Conservation (phyloP, 2,113 vertebrate species). For the Jacana jacana region DNA sequence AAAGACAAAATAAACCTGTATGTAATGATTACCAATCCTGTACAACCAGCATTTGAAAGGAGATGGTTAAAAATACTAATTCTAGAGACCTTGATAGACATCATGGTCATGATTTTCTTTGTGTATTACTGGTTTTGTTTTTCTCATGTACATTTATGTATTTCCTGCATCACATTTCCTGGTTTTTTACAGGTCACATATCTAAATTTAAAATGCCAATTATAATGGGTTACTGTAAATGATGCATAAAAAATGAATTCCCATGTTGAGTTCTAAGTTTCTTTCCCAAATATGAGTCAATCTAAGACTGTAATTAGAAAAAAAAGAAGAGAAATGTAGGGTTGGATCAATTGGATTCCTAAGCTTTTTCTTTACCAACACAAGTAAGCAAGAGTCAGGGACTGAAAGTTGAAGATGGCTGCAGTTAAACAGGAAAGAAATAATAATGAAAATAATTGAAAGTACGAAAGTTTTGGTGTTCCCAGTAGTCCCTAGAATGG, state of each 20-base stretch:
- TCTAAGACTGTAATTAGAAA: background rate
- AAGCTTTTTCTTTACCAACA: background rate
- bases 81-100: background rate
- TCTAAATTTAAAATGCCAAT: background rate
- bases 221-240: background rate
- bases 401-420: background rate
- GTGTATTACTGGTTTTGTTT: background rate
- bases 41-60: background rate
- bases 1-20: slow-evolving; percentile 73
- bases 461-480: background rate
- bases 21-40: background rate
- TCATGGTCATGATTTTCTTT: background rate
- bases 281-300: background rate
- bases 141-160: background rate
- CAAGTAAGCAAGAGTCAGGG: background rate
- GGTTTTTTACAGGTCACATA: background rate
- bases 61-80: background rate
- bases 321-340: background rate
- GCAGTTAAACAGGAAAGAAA: background rate
- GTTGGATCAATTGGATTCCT: background rate
- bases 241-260: background rate
- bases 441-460: background rate
- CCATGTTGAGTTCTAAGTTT: background rate
- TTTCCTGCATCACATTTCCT: background rate
- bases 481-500: background rate